Evolutionary conservation across 1,140 invertebrate species (phyloP).

Genomic region (Drosophila ogumai): DNA sequence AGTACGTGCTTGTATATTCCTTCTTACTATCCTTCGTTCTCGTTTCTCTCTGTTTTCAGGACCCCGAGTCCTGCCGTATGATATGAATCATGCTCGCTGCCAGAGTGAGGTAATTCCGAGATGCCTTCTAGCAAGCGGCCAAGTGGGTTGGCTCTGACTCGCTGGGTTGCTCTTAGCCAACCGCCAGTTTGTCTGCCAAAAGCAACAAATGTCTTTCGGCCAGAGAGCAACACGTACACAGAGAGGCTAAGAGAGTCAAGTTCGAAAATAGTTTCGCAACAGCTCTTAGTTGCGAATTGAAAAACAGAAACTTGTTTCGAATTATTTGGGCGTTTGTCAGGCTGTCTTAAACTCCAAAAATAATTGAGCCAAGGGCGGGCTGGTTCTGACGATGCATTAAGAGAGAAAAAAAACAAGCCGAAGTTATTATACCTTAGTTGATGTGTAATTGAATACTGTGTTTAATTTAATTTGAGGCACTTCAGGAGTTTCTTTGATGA

Average conservation of each 20-base stretch:
- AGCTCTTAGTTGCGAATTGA: conserved; percentile 29
- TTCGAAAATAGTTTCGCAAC: conserved; percentile 44
- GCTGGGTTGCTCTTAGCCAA: conserved; percentile 1
- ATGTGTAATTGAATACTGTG: background rate
- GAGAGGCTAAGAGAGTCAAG: conserved; percentile 5
- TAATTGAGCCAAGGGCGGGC: conserved; percentile 80
- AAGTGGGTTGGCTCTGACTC: conserved; percentile 12
- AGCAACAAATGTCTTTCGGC: conserved; percentile 70
- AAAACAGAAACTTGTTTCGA: conserved; percentile 62
- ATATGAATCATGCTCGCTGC: conserved; percentile 35
- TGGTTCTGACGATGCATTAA: conserved; percentile 62
- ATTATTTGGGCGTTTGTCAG: conserved; percentile 61
- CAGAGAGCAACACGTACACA: background rate
- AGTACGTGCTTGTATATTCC: conserved; percentile 13
- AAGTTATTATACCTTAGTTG: background rate
- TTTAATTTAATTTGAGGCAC: background rate
- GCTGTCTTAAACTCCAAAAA: conserved; percentile 40
- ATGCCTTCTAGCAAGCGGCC: conserved; percentile 1
- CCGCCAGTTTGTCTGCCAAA: conserved; percentile 44
- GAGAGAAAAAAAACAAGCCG: conserved; percentile 18
- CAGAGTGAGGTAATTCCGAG: conserved; percentile 37
- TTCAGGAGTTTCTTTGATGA: background rate
- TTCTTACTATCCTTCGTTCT: background rate
- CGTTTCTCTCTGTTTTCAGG: background rate
- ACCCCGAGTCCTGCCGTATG: conserved; percentile 6